Evolutionary conservation across 2,113 vertebrate species (phyloP), one percentile per base, ranked within the genome.

Genomic region (Panthera leo): DNA sequence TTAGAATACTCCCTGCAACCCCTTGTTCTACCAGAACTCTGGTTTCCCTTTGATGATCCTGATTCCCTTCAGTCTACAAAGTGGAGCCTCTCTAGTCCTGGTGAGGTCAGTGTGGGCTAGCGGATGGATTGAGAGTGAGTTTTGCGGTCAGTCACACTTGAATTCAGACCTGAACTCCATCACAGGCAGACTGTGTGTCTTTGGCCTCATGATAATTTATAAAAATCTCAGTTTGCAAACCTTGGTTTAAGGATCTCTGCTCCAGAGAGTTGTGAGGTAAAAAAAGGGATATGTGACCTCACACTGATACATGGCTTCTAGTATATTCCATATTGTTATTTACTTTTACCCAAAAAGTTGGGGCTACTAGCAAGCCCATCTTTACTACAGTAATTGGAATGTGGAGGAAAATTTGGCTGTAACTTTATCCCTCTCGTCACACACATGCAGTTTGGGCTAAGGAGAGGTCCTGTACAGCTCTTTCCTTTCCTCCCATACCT

Each of bases 291-390:
- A 61, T 15, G 14, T 92, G 34, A 13, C 48, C n/a, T 73, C 25
- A 86, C 13, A 55, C 21, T 27, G 78, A 23, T 92, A 42, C 2
- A 48, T 14, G 63, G 53, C 27, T 94, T 27, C n/a, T 86, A 36
- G n/a, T 42, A 29, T 51, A 84, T 63, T 36, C 16, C 29, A 18
- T 87, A 12, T 23, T 36, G 63, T 87, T 58, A 55, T 45, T 84
- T 79, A 78, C n/a, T 67, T 96, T 96, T 84, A 86, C 18, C 14
- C 45, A 21, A 84, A 55, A 85, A 94, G 23, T 84, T 94, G 36
- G 73, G 9, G 9, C 29, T 89, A 34, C 42, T 82, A 78, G 31
- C 29, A 84, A 91, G 39, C 55, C 51, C 42, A 0, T 51, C 36
- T 42, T 93, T 31, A 31, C 15, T 39, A 39, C 16, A 68, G 12